Evolutionary conservation across 2,113 vertebrate genomes (phyloP), one percentile per base, ranked within the genome.

Genomic region (Anarhynchus alexandrinus): DNA sequence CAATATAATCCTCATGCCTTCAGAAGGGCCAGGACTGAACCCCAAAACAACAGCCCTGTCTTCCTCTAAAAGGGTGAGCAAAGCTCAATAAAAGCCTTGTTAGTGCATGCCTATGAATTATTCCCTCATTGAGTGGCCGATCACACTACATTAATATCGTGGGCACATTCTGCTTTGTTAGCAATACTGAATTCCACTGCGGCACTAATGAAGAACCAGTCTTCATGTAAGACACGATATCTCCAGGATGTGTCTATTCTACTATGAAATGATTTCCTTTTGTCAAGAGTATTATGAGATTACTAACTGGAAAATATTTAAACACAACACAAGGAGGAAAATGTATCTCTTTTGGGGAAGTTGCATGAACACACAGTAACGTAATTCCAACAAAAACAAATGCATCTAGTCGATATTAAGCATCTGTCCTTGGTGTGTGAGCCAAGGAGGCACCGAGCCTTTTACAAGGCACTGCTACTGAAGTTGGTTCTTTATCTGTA

Each of bases 31-130:
- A 85, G 91, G 45, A 84, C 87, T 70, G 95, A 95, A 95, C 95
- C 95, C 96, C 96, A 97, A 95, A 97, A 97, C 95, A 96, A 97
- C 95, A 95, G 84, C 67, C 74, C 71, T 66, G 81, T 45, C 91
- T 94, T 90, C 78, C 87, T 85, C 91, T 80, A 91, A 40, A 94
- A 87, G 79, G 89, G 58, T 88, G 95, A 97, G 91, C 87, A 95
- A 85, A 97, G 71, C 95, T 95, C 78, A 86, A 79, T 42, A 74
- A 82, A 96, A 95, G 84, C 85, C 94, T 90, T 62, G 67, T 91
- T 93, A 94, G 67, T 77, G 82, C 61, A 42, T 79, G 91, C 69
- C 90, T 93, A 83, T 78, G 89, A 92, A 95, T 94, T 94, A 95
- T 86, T 91, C 93, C 84, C 72, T 95, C 93, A 90, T 90, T 30